Evolutionary conservation across 2,797 vertebrate species (phyloP), one percentile per base, ranked within the genome.

Genomic region (Pipistrellus pipistrellus): DNA sequence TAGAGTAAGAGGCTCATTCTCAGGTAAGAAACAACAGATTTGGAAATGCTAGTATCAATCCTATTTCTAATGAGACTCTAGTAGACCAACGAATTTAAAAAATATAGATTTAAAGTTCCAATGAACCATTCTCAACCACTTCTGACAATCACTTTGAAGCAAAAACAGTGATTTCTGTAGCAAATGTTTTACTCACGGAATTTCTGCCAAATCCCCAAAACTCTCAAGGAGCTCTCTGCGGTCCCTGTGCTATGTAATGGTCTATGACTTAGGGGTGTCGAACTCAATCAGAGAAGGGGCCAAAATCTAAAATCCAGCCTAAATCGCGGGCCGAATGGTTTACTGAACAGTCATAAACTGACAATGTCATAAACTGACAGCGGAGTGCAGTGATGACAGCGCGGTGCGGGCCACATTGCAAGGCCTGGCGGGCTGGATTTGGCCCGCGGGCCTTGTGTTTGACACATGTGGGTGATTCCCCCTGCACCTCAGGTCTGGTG

Each of bases 31-130:
- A 75, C 32, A 68, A 89, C 41, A 85, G 48, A 44, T 38, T 71
- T 82, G n/a, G 51, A 76, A 71, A 84, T 72, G 76, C 32, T 32
- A 90, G 53, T 11, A 14, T 4, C 44, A 88, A 48, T 46, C 15
- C 18, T 75, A 41, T 35, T 66, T 77, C 30, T 14, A 85, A 41
- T 14, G 55, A 73, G 51, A 88, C 3, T 72, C 78, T 84, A 90
- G 62, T 32, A 78, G 62, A 64, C 64, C 84, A 72, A 13, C 69
- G 86, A 62, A 55, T 38, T 93, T 85, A 51, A 85, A 91, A 88
- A 48, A 14, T 72, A 59, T n/a, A 8, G 62, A 82, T 73, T 55
- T 82, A n/a, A 64, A 86, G 66, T 86, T 25, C 15, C 20, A 85
- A 21, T 8, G 25, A 75, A 78, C 62, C 46, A 84, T 59, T 87